A percentile compares a stretch with the other conserved stretches of the same genome.
Evolutionary conservation across 2,113 vertebrate species (phyloP).

Genomic region (Excalfactoria chinensis): DNA sequence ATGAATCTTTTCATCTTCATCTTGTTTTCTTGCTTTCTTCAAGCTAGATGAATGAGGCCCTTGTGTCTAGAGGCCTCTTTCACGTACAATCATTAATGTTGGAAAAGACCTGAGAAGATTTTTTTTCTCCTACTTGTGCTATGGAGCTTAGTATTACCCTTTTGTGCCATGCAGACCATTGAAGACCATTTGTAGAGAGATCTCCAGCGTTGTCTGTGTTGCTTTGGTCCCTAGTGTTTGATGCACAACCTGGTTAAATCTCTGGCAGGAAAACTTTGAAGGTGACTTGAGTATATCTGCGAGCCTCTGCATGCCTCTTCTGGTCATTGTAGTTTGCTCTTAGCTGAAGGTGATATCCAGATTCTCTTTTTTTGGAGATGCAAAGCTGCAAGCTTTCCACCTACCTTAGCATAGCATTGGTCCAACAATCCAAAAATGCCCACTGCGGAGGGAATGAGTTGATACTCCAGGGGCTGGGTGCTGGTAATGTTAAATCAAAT

Average conservation of each 20-base stretch:
- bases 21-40: background rate
- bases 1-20: background rate
- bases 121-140: background rate
- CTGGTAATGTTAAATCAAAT: background rate
- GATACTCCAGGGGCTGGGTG: background rate
- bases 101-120: too few species aligned
- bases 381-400: background rate
- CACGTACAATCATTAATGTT: too few species aligned
- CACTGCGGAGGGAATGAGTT: background rate
- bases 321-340: background rate
- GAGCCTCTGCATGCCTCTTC: background rate
- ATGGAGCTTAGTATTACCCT: background rate
- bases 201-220: background rate
- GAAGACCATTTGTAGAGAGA: background rate
- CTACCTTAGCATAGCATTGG: rapidly evolving
- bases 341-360: rapidly evolving
- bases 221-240: background rate
- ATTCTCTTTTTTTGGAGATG: background rate
- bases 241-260: background rate
- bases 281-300: background rate
- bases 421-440: background rate
- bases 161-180: background rate
- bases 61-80: background rate
- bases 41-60: background rate
- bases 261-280: background rate